A percentile compares a stretch with the other conserved stretches of the same genome.
Evolutionary conservation across 2,113 vertebrate genomes (phyloP).

Genomic region (Lipophrys pholis): DNA sequence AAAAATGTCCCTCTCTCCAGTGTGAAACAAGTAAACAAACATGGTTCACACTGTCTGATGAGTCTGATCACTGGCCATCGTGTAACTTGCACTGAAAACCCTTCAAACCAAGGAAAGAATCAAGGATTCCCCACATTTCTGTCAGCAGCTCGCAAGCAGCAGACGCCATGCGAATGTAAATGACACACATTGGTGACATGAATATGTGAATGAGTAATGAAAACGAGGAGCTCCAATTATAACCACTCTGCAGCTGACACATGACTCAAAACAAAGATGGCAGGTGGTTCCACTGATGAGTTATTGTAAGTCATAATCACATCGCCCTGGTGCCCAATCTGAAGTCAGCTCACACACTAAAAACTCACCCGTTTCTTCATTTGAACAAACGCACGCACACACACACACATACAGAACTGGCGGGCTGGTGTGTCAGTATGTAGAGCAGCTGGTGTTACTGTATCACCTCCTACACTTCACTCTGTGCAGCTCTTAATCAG

Average conservation of each 20-base stretch:
- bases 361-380: background rate
- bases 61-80: too few species aligned
- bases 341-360: background rate
- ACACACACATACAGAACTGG: conserved; percentile 11
- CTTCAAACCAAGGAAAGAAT: background rate
- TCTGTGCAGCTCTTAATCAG: conserved; percentile 53
- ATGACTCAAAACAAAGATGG: conserved; percentile 1
- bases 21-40: too few species aligned
- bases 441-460: conserved; percentile 68
- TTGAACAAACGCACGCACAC: conserved; percentile 3
- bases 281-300: conserved; percentile 24
- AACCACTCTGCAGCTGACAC: background rate
- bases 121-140: background rate
- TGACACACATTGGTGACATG: background rate
- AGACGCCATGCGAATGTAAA: background rate
- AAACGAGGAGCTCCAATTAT: background rate
- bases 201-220: background rate
- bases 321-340: conserved; percentile 35
- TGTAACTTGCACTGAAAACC: background rate
- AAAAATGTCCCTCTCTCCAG: too few species aligned
- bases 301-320: conserved; percentile 21
- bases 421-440: conserved; percentile 61
- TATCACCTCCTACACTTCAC: conserved; percentile 64
- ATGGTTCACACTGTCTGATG: too few species aligned
- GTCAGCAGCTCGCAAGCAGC: background rate